Conservation (phyloP, 2,797 vertebrate species). For the Leontopithecus rosalia region DNA sequence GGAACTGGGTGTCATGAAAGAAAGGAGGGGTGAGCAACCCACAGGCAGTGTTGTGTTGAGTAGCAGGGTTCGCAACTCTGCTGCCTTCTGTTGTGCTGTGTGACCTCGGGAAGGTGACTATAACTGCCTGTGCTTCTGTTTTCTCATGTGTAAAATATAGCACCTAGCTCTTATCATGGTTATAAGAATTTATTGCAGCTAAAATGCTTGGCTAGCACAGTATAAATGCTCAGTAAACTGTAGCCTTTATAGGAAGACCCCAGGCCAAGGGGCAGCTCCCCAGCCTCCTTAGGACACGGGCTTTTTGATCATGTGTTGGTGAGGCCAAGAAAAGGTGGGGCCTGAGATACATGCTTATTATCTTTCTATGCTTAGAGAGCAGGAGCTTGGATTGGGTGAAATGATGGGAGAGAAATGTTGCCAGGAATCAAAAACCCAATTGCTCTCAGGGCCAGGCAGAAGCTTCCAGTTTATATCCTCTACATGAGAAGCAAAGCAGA, state of each 20-base stretch:
- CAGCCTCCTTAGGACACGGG: neutral
- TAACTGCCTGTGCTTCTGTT: neutral
- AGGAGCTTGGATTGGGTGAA: neutral
- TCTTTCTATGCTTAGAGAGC: neutral
- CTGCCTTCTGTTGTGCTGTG: neutral
- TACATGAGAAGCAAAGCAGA: conserved; percentile 20
- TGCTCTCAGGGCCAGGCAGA: neutral
- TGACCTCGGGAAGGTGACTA: neutral
- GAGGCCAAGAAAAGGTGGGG: neutral
- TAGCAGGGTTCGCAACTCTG: neutral
- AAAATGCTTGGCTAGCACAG: neutral
- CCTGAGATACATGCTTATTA: neutral
- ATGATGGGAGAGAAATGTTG: neutral
- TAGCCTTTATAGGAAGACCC: neutral
- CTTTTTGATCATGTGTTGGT: neutral
- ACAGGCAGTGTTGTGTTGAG: neutral
- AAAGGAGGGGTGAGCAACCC: neutral
- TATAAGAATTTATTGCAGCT: neutral
- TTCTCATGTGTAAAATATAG: neutral
- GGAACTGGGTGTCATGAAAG: neutral
- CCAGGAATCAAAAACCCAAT: neutral
- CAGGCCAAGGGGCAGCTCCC: neutral
- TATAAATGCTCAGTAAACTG: neutral
- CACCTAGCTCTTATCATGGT: neutral
- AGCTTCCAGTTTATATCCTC: neutral